A percentile compares a stretch with the other conserved stretches of the same genome.
phyloP scores from a whole-genome alignment of 2,113 vertebrate genomes.

The Lasiurus cinereus region DNA sequence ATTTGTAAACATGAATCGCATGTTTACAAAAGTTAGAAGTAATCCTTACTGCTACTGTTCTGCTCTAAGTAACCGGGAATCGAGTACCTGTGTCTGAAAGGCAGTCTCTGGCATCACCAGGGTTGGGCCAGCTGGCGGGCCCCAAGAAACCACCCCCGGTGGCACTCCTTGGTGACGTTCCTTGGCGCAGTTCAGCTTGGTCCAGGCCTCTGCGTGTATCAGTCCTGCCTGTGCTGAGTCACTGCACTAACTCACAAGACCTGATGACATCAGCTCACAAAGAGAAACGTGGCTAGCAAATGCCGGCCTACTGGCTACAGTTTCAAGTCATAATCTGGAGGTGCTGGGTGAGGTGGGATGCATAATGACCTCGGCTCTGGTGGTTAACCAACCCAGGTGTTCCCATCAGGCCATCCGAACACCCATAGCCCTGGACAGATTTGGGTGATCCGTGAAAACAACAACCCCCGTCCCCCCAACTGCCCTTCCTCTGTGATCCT shows the following conservation, averaged over 20 bases:
- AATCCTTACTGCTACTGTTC: not conserved
- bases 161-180: not conserved
- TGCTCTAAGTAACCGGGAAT: constrained; percentile 9
- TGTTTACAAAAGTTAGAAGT: constrained; percentile 30
- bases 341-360: not conserved
- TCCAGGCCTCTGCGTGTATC: not conserved
- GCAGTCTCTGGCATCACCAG: not conserved
- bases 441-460: not conserved
- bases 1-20: not conserved
- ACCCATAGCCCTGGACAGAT: not conserved
- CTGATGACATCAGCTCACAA: not conserved
- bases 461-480: too few species aligned
- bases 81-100: not conserved
- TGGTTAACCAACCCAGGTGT: not conserved
- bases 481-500: not conserved
- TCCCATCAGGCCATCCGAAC: not conserved
- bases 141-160: not conserved
- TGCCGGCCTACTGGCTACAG: not conserved
- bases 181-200: not conserved
- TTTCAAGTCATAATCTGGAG: not conserved
- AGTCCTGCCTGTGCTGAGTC: constrained; percentile 36
- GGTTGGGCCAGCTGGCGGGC: not conserved
- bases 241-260: constrained; percentile 43
- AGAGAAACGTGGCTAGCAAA: not conserved
- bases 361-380: not conserved